These are phyloP conservation scores for Brachyrhaphis roseni DNA, from an alignment of 2,797 vertebrate genomes.

Conservation along the genomic window DNA sequence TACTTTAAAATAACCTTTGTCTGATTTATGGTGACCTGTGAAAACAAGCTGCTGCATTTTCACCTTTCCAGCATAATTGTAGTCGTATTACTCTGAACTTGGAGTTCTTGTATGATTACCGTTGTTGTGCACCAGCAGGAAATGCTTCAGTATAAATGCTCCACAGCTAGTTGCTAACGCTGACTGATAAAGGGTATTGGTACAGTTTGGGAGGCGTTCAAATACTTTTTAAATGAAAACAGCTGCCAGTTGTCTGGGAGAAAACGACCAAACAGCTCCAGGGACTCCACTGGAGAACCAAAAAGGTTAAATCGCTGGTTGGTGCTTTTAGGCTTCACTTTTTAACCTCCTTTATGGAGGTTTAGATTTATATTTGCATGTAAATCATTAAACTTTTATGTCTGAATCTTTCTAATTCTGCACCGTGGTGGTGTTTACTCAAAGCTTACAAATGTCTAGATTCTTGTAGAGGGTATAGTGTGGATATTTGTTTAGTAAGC, in stretches of 20 bases:
- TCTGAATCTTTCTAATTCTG: background rate
- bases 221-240: background rate
- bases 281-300: background rate
- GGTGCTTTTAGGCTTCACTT: background rate
- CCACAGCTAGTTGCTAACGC: background rate
- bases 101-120: background rate
- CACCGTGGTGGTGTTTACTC: background rate
- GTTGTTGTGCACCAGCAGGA: background rate
- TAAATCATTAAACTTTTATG: background rate
- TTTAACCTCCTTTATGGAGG: background rate
- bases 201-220: background rate
- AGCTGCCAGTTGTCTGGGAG: conserved; percentile 7
- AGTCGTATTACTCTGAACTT: background rate
- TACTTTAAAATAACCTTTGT: background rate
- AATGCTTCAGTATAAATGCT: background rate
- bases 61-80: background rate
- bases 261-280: background rate
- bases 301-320: background rate
- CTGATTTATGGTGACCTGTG: background rate
- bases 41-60: background rate
- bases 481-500: background rate
- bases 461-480: background rate
- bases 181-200: background rate
- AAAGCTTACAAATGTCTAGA: background rate
- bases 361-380: too few species aligned